Evolutionary conservation across 1,140 invertebrate genomes (phyloP).

Genomic region (Diprion similis): DNA sequence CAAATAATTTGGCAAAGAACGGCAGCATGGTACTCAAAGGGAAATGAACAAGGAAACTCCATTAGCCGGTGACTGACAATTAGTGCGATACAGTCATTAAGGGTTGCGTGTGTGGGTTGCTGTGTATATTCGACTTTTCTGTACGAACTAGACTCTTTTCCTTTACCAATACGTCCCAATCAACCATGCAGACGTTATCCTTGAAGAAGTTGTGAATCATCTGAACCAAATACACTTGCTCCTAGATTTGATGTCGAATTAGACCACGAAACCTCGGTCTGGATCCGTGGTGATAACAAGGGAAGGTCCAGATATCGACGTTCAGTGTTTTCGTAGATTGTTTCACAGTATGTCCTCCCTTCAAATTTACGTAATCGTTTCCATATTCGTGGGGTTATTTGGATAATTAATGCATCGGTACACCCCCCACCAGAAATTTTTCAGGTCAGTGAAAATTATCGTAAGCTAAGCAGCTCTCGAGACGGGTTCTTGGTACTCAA

Average conservation of each 20-base stretch:
- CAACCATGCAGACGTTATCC: no score
- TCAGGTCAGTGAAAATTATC: not conserved
- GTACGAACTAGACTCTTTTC: no score
- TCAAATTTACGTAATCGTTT: constrained; percentile 5
- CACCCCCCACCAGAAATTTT: not conserved
- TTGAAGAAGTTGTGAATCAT: no score
- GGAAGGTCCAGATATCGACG: not conserved
- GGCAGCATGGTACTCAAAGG: not conserved
- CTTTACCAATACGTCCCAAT: no score
- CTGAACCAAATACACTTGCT: no score
- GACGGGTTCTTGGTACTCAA: no score
- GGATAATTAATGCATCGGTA: not conserved
- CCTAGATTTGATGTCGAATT: no score
- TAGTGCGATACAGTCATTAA: not conserved
- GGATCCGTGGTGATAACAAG: not conserved
- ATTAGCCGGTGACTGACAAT: constrained; percentile 23
- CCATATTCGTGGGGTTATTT: constrained; percentile 5
- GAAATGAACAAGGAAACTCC: constrained; percentile 25
- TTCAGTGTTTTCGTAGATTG: not conserved
- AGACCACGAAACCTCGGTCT: no score
- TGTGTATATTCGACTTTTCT: no score
- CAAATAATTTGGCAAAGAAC: not conserved
- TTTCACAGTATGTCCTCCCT: constrained; percentile 1
- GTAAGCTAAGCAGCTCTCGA: no score
- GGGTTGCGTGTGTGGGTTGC: not conserved